Base-by-base conservation (phyloP, 2,888 invertebrate genomes). In the Alloscopus bannaensis region DNA sequence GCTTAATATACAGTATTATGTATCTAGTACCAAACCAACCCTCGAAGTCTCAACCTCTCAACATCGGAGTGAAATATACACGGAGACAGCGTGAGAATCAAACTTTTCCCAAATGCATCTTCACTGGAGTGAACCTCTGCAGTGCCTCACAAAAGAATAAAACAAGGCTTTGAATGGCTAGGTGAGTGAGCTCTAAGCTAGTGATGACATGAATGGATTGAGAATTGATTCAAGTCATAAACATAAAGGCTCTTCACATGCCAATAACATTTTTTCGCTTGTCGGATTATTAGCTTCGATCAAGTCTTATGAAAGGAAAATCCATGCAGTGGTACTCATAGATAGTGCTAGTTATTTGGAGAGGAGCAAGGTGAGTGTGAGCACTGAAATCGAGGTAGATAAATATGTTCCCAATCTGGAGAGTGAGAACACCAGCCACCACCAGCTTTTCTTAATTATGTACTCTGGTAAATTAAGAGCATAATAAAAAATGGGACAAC, bases 91-190 rank as follows among this genome's bases (percentile, higher is more conserved):
- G 73, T 75, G 73, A 75, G 73, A 75, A 66, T 65, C 52, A 22
- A 72, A 72, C 64, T 55, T 75, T 66, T 73, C 73, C 73, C 73
- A n/a, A n/a, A n/a, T n/a, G n/a, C n/a, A n/a, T n/a, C n/a, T n/a
- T n/a, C n/a, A n/a, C n/a, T n/a, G n/a, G n/a, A n/a, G n/a, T n/a
- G n/a, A n/a, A n/a, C n/a, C n/a, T n/a, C n/a, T n/a, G n/a, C n/a
- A n/a, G n/a, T n/a, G n/a, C n/a, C n/a, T n/a, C n/a, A n/a, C n/a
- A n/a, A n/a, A n/a, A n/a, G n/a, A n/a, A n/a, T n/a, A n/a, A n/a
- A n/a, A n/a, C n/a, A n/a, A n/a, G n/a, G n/a, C n/a, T n/a, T n/a
- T n/a, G n/a, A n/a, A n/a, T n/a, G n/a, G n/a, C n/a, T n/a, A n/a
- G n/a, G n/a, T n/a, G n/a, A n/a, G n/a, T n/a, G n/a, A n/a, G n/a